These are phyloP conservation scores for Spheniscus humboldti DNA, from an alignment of 2,797 vertebrate genomes.

Conservation along the genomic window DNA sequence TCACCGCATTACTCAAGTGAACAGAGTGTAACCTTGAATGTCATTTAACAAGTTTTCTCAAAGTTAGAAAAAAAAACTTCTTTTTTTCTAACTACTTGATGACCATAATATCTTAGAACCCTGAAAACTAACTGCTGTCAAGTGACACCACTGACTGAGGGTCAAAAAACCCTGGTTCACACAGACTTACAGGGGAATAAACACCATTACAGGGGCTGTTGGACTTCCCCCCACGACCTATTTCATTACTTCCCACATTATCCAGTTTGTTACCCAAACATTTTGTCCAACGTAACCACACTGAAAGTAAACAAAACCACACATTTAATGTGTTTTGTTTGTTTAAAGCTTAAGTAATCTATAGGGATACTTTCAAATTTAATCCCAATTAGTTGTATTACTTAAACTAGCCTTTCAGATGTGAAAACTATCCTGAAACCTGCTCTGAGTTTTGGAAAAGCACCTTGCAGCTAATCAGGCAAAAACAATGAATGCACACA, in stretches of 20 bases:
- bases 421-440: not conserved
- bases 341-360: not conserved
- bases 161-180: not conserved
- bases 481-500: not conserved
- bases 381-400: not conserved
- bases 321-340: not conserved
- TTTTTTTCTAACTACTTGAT: not conserved
- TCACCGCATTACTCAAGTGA: not conserved
- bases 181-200: not conserved
- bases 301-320: not conserved
- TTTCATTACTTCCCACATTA: not conserved
- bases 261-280: not conserved
- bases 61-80: not conserved
- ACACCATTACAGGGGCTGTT: not conserved
- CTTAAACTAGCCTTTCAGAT: not conserved
- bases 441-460: not conserved
- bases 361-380: not conserved
- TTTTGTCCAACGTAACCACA: not conserved
- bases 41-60: not conserved
- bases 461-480: not conserved
- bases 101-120: not conserved
- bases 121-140: not conserved
- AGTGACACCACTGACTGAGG: not conserved
- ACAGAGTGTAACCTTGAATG: not conserved
- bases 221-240: not conserved